Percentiles rank a stretch among this genome's conserved stretches.
Conservation (phyloP, 2,888 invertebrate species). For the Malthinus flaveolus region DNA sequence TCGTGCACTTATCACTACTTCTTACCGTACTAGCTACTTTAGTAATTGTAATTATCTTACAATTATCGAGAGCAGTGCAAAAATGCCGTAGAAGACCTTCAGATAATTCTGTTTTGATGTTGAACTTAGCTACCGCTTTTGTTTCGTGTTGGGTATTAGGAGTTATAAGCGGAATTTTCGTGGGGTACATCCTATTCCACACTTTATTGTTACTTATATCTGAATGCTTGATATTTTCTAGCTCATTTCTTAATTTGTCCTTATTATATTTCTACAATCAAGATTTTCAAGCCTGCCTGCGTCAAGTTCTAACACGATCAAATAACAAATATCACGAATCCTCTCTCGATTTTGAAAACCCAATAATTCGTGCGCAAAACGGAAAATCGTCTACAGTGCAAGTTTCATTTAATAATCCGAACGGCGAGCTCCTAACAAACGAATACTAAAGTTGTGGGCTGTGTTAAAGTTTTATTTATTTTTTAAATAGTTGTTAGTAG, state of each 20-base stretch:
- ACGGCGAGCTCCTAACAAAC: background rate
- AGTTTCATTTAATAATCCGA: background rate
- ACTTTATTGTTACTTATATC: background rate
- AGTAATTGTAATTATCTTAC: background rate
- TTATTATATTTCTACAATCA: constrained; percentile 5
- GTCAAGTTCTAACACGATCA: constrained; percentile 9
- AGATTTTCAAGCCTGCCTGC: constrained; percentile 13
- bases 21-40: background rate
- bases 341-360: background rate
- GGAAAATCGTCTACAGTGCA: background rate
- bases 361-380: background rate
- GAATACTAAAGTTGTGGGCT: background rate
- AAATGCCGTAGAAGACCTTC: constrained; percentile 1
- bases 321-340: constrained; percentile 5
- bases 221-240: background rate
- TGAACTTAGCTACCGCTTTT: constrained; percentile 8
- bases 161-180: background rate
- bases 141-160: constrained; percentile 3
- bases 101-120: constrained; percentile 6
- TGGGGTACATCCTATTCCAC: background rate
- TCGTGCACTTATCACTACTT: background rate
- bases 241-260: background rate
- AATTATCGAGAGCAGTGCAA: constrained; percentile 4
- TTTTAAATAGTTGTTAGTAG: no score
- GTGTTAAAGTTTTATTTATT: no score